Conservation (phyloP, 2,113 vertebrate genomes). For the Egretta garzetta region DNA sequence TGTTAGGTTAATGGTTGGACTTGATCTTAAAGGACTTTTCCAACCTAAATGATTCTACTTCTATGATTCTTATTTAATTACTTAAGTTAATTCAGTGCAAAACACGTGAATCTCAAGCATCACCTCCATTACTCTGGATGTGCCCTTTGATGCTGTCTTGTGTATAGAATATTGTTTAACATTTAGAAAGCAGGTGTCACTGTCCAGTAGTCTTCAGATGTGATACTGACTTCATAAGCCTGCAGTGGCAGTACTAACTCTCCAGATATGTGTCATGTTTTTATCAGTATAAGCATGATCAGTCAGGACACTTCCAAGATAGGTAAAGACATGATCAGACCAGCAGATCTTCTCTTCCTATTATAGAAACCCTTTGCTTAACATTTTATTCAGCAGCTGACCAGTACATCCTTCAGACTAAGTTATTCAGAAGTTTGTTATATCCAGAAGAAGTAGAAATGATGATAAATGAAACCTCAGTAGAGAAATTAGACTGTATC, state of each 20-base stretch:
- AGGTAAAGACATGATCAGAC: background rate
- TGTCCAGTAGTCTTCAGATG: background rate
- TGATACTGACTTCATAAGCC: background rate
- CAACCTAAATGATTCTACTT: background rate
- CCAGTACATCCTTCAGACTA: background rate
- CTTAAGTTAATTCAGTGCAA: background rate
- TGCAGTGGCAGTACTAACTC: background rate
- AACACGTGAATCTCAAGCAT: background rate
- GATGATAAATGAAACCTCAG: background rate
- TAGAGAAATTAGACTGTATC: background rate
- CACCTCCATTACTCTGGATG: background rate
- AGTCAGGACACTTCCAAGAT: background rate
- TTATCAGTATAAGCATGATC: background rate
- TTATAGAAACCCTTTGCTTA: background rate
- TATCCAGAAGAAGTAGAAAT: background rate
- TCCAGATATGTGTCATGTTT: rapidly evolving
- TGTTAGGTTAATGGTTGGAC: background rate
- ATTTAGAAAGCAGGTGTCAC: background rate
- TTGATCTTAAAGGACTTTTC: background rate
- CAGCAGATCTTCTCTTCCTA: background rate
- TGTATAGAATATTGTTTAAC: background rate
- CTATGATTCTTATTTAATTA: background rate
- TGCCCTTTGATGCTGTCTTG: background rate
- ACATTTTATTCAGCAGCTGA: background rate
- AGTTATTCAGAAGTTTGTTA: background rate